Evolutionary conservation across 2,113 vertebrate genomes (phyloP).

Genomic region (Oxyura jamaicensis): DNA sequence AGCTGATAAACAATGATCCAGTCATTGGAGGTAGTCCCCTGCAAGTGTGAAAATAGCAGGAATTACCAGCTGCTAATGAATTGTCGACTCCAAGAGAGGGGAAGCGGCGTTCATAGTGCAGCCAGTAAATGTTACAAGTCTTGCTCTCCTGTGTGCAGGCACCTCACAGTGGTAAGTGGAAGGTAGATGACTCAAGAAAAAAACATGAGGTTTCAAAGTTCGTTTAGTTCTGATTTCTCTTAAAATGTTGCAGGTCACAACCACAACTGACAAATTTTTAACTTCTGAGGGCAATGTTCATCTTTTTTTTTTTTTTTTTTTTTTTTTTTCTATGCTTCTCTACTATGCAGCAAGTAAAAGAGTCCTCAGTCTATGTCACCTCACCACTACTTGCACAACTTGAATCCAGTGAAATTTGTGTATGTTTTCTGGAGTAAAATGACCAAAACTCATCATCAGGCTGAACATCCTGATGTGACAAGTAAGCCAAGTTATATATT

Average conservation of each 20-base stretch:
- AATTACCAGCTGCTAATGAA: not conserved
- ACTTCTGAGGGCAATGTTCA: not conserved
- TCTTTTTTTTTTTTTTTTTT: too few relatives aligned
- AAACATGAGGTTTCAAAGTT: not conserved
- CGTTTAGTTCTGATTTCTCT: not conserved
- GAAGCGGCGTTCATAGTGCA: not conserved
- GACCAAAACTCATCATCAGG: not conserved
- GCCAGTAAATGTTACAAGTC: not conserved
- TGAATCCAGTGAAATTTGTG: not conserved
- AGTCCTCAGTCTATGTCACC: not conserved
- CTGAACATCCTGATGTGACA: not conserved
- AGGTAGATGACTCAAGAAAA: not conserved
- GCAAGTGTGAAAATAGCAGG: not conserved
- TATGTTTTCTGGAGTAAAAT: not conserved
- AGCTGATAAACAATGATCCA: not conserved
- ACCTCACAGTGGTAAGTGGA: not conserved
- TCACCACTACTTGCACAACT: not conserved
- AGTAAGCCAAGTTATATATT: not conserved
- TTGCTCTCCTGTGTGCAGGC: not conserved
- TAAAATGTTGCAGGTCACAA: not conserved
- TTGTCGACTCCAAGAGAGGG: not conserved
- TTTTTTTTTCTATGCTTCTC: not conserved
- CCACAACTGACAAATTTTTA: not conserved
- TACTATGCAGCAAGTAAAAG: not conserved
- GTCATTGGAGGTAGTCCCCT: not conserved